Conservation (phyloP, 2,888 invertebrate species). For the Troglohyphantes excavatus region DNA sequence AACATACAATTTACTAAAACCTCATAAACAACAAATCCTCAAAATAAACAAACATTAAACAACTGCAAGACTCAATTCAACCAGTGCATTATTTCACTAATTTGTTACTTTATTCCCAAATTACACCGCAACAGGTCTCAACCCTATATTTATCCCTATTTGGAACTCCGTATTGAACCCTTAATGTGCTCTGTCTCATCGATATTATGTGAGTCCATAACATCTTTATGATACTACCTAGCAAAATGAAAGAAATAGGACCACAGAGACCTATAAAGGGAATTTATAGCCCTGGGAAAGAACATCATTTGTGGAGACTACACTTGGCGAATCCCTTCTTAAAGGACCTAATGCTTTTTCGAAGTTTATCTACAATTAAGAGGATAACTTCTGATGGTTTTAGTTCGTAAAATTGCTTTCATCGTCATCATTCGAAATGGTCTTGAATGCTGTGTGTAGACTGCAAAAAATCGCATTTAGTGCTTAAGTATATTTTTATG, state of each 20-base stretch:
- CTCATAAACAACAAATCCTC: too few relatives aligned
- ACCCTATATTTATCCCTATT: neutral
- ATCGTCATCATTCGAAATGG: neutral
- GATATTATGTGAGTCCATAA: constrained; percentile 3
- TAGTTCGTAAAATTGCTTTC: neutral
- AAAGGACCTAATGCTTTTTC: neutral
- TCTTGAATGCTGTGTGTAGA: neutral
- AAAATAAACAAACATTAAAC: too few relatives aligned
- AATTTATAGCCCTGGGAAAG: constrained; percentile 25
- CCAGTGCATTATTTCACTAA: too few relatives aligned
- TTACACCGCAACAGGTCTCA: neutral
- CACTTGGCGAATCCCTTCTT: neutral
- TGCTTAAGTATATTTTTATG: neutral
- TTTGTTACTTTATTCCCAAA: neutral
- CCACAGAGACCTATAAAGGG: constrained; percentile 19
- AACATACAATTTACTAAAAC: too few relatives aligned
- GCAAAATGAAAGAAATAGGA: constrained; percentile 20
- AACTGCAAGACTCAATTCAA: too few relatives aligned
- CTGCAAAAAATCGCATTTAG: neutral
- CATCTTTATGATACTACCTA: neutral
- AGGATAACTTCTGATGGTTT: constrained; percentile 18
- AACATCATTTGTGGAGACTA: neutral
- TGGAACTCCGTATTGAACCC: neutral
- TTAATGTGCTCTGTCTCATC: neutral
- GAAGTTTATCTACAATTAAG: constrained; percentile 29